These are phyloP conservation scores for Recurvirostra avosetta DNA, from an alignment of 2,113 vertebrate genomes.

Conservation along the genomic window DNA sequence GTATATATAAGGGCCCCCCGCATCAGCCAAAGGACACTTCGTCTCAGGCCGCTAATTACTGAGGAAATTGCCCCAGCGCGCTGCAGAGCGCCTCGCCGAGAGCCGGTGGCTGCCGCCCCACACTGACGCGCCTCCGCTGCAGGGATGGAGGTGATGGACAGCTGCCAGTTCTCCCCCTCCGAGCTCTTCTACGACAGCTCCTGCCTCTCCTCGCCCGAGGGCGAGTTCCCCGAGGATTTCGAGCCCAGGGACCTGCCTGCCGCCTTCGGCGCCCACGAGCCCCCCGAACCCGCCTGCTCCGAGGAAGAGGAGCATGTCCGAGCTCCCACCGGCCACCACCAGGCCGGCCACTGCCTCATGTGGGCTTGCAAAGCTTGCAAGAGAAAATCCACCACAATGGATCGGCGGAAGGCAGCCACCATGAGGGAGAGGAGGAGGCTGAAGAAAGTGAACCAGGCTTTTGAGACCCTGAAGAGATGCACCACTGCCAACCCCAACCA, in stretches of 20 bases:
- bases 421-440: constrained; percentile 94
- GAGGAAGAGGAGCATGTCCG: constrained; percentile 92
- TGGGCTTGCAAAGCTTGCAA: constrained; percentile 99
- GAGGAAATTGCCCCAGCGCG: constrained; percentile 15
- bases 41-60: constrained; percentile 63
- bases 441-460: constrained; percentile 97
- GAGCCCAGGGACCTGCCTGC: constrained; percentile 63
- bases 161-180: constrained; percentile 84
- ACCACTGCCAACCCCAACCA: constrained; percentile 93
- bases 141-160: constrained; percentile 82
- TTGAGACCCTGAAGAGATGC: constrained; percentile 92
- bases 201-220: constrained; percentile 86
- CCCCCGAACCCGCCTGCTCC: constrained; percentile 69
- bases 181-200: constrained; percentile 88
- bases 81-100: background rate
- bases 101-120: background rate
- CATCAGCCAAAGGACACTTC: constrained; percentile 76
- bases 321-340: constrained; percentile 86
- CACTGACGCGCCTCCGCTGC: background rate
- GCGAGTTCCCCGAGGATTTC: constrained; percentile 77
- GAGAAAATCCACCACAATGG: constrained; percentile 89
- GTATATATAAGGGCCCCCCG: constrained; percentile 84
- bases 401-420: constrained; percentile 91
- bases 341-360: constrained; percentile 92
- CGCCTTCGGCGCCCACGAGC: constrained; percentile 42